phyloP scores from a whole-genome alignment of 2,797 vertebrate species.

The Artibeus lituratus region DNA sequence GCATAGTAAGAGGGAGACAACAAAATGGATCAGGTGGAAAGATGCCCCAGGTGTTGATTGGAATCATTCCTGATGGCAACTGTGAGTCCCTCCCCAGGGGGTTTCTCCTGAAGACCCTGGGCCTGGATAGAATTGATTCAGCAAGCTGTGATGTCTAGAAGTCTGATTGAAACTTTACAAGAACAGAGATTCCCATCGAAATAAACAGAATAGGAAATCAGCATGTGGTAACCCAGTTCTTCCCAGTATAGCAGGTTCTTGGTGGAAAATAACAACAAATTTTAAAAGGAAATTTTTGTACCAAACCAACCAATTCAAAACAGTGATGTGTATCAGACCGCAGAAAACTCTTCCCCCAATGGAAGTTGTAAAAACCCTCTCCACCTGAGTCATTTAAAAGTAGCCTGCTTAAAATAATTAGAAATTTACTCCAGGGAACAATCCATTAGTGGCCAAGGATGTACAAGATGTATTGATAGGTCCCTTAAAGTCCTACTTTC shows the following conservation, averaged over 20 bases:
- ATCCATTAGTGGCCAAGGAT: constrained; percentile 78
- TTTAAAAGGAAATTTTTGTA: constrained; percentile 66
- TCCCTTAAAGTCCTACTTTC: constrained; percentile 70
- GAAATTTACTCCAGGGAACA: constrained; percentile 78
- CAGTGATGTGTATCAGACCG: constrained; percentile 76
- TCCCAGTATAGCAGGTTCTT: constrained; percentile 57
- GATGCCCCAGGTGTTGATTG: neutral
- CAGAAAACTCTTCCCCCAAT: constrained; percentile 74
- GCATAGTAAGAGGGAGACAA: neutral
- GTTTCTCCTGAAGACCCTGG: constrained; percentile 76
- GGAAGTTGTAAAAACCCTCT: constrained; percentile 73
- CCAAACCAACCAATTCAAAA: constrained; percentile 61
- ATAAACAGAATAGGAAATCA: constrained; percentile 52
- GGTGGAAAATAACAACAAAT: constrained; percentile 69
- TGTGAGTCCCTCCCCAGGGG: constrained; percentile 65
- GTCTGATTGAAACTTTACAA: constrained; percentile 78
- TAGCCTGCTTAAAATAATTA: constrained; percentile 83
- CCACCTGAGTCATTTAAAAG: constrained; percentile 81
- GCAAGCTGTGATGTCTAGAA: constrained; percentile 80
- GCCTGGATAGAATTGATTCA: constrained; percentile 83
- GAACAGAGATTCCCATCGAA: constrained; percentile 57
- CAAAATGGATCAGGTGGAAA: neutral
- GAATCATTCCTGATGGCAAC: neutral
- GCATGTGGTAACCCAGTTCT: constrained; percentile 73
- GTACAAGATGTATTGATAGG: constrained; percentile 70